These are phyloP conservation scores for Catamblyrhynchus diadema DNA, from an alignment of 2,797 vertebrate genomes.

Conservation along the genomic window DNA sequence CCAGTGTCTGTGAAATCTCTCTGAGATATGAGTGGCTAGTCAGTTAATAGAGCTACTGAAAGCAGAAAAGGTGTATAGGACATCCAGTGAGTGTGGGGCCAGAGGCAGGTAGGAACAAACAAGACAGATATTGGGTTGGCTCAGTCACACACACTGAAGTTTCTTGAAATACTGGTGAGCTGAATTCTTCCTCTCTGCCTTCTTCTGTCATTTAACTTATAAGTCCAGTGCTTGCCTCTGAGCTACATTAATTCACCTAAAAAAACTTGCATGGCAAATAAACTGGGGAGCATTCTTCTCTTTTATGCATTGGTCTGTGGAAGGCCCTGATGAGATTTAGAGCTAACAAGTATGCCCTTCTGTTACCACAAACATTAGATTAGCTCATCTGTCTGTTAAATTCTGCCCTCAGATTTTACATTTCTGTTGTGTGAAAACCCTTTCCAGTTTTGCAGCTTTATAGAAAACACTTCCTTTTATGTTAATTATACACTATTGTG, in stretches of 20 bases:
- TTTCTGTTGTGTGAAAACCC: background rate
- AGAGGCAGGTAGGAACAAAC: background rate
- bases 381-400: background rate
- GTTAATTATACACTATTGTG: background rate
- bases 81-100: background rate
- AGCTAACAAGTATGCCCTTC: background rate
- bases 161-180: background rate
- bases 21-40: background rate
- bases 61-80: accelerated
- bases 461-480: background rate
- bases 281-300: background rate
- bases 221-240: background rate
- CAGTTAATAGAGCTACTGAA: background rate
- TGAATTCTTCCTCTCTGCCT: background rate
- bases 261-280: background rate
- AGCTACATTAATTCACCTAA: background rate
- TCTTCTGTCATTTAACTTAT: background rate
- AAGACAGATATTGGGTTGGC: background rate
- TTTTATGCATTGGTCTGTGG: background rate
- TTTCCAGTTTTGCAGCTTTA: background rate
- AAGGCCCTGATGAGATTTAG: background rate
- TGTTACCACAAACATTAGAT: background rate
- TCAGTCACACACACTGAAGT: background rate
- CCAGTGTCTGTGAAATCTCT: background rate
- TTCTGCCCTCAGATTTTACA: background rate